Evolutionary conservation across 2,888 invertebrate genomes (phyloP).

Genomic region (Drosophila kambysellisi): DNA sequence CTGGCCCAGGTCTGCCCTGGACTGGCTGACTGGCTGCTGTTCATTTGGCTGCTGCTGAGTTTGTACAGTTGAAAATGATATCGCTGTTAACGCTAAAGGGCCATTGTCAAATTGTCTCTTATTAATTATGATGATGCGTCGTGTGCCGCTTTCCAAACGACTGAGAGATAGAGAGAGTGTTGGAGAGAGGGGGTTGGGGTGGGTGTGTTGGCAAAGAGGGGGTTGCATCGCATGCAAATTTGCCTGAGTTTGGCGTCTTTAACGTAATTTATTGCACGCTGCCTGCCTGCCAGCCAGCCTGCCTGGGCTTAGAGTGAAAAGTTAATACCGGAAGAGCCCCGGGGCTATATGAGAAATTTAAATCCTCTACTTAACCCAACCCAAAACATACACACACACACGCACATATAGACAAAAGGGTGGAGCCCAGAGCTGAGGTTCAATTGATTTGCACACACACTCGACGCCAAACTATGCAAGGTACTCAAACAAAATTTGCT

Average conservation of each 20-base stretch:
- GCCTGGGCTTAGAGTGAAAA: constrained; percentile 70
- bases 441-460: constrained; percentile 64
- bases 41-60: constrained; percentile 60
- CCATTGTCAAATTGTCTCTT: constrained; percentile 82
- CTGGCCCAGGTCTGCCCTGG: not conserved
- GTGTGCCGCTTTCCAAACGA: constrained; percentile 45
- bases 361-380: constrained; percentile 44
- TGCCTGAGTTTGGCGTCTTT: constrained; percentile 76
- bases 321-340: constrained; percentile 64
- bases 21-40: constrained; percentile 42
- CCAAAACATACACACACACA: constrained; percentile 13
- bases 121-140: constrained; percentile 83
- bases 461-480: constrained; percentile 64
- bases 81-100: constrained; percentile 78
- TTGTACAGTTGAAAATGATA: constrained; percentile 70
- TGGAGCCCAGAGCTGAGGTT: constrained; percentile 42
- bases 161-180: not conserved
- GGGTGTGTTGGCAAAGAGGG: constrained; percentile 9
- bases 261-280: constrained; percentile 73
- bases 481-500: constrained; percentile 67
- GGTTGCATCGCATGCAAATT: constrained; percentile 66
- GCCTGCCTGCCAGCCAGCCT: constrained; percentile 8
- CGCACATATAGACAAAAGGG: constrained; percentile 19
- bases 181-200: not conserved
- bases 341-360: constrained; percentile 47